Evolutionary conservation across 2,113 vertebrate species (phyloP).

Genomic region (Ailuropoda melanoleuca): DNA sequence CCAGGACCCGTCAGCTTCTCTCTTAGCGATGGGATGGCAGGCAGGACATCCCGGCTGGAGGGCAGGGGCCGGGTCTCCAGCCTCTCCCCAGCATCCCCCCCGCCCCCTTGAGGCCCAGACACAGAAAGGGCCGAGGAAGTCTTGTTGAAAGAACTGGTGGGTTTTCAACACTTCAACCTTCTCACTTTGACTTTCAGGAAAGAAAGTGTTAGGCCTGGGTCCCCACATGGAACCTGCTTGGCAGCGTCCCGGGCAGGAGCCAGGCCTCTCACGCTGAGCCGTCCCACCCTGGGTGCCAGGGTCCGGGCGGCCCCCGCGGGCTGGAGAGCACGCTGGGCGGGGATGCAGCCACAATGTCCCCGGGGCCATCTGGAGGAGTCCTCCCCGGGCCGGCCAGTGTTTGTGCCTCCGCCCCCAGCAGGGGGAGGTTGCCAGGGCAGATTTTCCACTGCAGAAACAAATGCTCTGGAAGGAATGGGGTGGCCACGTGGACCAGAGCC

Average conservation of each 20-base stretch:
- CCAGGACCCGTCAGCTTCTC: accelerated
- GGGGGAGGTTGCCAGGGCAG: neutral
- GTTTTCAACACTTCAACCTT: neutral
- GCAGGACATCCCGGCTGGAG: neutral
- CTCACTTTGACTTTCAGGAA: neutral
- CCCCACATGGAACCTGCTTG: accelerated
- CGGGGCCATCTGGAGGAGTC: neutral
- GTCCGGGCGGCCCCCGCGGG: accelerated
- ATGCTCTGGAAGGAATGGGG: neutral
- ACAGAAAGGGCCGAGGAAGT: neutral
- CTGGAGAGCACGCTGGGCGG: accelerated
- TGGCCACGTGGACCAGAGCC: neutral
- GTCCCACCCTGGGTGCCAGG: accelerated
- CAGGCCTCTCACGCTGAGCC: accelerated
- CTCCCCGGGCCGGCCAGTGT: accelerated
- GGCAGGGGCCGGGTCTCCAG: accelerated
- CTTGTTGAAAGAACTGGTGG: neutral
- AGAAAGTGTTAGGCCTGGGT: too few species aligned
- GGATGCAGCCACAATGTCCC: accelerated
- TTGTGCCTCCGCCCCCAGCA: neutral
- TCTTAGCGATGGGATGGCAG: accelerated
- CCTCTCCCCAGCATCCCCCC: accelerated
- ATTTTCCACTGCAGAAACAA: neutral
- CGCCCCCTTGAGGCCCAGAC: neutral
- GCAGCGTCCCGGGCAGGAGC: accelerated